Percentiles rank a stretch among this genome's conserved stretches.
These are phyloP conservation scores for Hirundo rustica DNA, from an alignment of 2,797 vertebrate genomes.

Conservation along the genomic window DNA sequence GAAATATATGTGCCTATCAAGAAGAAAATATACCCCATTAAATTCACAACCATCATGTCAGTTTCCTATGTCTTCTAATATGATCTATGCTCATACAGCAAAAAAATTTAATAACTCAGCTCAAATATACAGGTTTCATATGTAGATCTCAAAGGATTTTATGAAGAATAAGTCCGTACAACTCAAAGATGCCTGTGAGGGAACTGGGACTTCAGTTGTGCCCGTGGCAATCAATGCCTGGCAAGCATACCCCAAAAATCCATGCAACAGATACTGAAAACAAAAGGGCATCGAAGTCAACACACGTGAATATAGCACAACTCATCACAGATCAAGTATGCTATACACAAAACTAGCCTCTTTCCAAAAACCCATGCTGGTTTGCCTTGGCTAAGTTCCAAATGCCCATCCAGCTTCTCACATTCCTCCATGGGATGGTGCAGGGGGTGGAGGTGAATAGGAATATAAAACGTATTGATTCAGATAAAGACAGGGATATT, in stretches of 20 bases:
- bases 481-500: neutral
- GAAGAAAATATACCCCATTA: constrained; percentile 45
- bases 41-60: constrained; percentile 31
- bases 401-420: neutral
- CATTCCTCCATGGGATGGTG: neutral
- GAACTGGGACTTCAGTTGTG: neutral
- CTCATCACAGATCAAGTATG: neutral
- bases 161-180: neutral
- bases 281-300: neutral
- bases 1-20: constrained; percentile 52
- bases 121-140: neutral
- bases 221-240: neutral
- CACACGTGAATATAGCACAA: neutral
- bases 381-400: neutral
- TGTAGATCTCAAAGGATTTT: neutral
- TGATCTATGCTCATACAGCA: neutral
- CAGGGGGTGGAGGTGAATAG: neutral
- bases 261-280: neutral
- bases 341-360: neutral
- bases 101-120: neutral
- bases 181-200: neutral
- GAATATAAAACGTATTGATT: neutral
- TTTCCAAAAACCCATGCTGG: neutral
- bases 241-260: neutral
- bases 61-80: neutral